A percentile compares a stretch with the other conserved stretches of the same genome.
Conservation (phyloP, 2,113 vertebrate genomes). For the Loxodonta africana region DNA sequence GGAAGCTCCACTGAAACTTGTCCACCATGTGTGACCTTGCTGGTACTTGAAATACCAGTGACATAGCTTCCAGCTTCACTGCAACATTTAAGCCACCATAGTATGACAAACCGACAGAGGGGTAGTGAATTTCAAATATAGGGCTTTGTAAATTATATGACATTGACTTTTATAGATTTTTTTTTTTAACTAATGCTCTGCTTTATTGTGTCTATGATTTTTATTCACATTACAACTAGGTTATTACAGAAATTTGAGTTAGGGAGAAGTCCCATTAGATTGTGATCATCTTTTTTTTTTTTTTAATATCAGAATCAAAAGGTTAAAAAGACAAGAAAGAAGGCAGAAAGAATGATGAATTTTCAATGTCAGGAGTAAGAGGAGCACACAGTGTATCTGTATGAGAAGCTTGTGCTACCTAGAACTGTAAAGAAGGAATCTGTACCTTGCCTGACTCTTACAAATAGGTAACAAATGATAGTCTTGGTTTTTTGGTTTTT, state of each 20-base stretch:
- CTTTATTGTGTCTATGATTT: background rate
- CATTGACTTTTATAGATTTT: background rate
- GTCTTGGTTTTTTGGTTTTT: background rate
- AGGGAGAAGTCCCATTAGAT: background rate
- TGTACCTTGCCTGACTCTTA: background rate
- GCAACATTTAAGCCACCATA: background rate
- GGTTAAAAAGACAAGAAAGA: background rate
- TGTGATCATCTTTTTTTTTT: background rate
- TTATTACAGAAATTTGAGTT: background rate
- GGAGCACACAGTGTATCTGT: accelerated
- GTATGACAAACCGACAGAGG: background rate
- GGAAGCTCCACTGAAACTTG: background rate
- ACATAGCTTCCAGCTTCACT: background rate
- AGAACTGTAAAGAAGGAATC: background rate
- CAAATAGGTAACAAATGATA: background rate
- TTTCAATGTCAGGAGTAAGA: background rate
- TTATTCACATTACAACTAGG: background rate
- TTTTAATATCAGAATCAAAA: background rate
- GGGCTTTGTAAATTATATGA: background rate
- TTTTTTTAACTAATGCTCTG: background rate
- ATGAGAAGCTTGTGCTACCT: background rate
- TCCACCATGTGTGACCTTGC: background rate
- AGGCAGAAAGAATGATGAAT: background rate
- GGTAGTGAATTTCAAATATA: background rate
- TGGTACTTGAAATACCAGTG: background rate